Conservation (phyloP, 2,888 invertebrate genomes). For the Druceiella hillmani region DNA sequence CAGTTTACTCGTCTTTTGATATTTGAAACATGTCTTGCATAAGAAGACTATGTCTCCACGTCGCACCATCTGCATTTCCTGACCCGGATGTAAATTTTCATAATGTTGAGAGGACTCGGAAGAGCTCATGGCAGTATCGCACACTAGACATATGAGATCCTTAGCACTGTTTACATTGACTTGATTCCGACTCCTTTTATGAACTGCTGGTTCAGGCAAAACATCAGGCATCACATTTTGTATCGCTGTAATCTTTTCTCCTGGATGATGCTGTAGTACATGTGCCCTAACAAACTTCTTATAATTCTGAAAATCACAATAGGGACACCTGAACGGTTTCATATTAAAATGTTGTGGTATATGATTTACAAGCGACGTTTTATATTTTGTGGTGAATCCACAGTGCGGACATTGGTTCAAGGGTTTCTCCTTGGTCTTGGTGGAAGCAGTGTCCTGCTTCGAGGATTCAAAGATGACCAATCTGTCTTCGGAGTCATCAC, state of each 20-base stretch:
- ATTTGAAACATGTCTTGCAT: slow-evolving; percentile 39
- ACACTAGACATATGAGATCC: slow-evolving; percentile 32
- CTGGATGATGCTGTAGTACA: slow-evolving; percentile 30
- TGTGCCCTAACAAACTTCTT: slow-evolving; percentile 33
- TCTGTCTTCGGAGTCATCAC: slow-evolving; percentile 32
- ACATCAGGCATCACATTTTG: slow-evolving; percentile 25
- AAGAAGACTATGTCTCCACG: slow-evolving; percentile 38
- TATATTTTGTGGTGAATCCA: slow-evolving; percentile 24
- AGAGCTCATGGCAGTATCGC: slow-evolving; percentile 30
- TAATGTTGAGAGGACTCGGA: slow-evolving; percentile 27
- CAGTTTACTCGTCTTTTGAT: slow-evolving; percentile 30
- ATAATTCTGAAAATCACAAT: slow-evolving; percentile 34
- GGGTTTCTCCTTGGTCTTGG: neutral
- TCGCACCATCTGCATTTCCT: slow-evolving; percentile 30
- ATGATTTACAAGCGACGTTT: slow-evolving; percentile 35
- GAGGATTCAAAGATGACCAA: slow-evolving; percentile 32
- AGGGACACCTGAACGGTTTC: slow-evolving; percentile 38
- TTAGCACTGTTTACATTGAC: slow-evolving; percentile 7
- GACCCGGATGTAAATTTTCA: slow-evolving; percentile 25
- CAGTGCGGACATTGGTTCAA: slow-evolving; percentile 33
- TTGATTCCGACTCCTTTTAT: neutral
- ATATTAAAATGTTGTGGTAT: slow-evolving; percentile 41
- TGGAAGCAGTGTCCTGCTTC: slow-evolving; percentile 16
- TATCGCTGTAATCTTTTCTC: slow-evolving; percentile 19
- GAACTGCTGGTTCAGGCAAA: slow-evolving; percentile 17